Evolutionary conservation across 64 coral and sea anemone species (phyloP).

Genomic region (Porites lutea): DNA sequence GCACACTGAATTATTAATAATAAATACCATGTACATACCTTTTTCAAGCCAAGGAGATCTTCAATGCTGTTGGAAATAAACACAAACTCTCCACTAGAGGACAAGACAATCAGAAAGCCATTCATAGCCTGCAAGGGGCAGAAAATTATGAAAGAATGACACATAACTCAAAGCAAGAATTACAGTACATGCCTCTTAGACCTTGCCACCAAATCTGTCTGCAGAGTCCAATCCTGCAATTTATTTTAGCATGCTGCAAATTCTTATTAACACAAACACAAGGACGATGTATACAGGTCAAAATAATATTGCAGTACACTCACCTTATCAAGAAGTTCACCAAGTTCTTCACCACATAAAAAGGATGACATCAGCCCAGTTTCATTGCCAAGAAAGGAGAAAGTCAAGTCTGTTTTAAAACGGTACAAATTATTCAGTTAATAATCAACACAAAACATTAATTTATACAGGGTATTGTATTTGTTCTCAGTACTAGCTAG

Average conservation of each 20-base stretch:
- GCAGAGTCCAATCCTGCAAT: too few relatives aligned
- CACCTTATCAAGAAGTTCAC: conserved; percentile 85
- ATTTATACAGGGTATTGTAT: too few relatives aligned
- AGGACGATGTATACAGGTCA: background rate
- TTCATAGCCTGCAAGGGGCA: conserved; percentile 67
- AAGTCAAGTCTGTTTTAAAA: conserved; percentile 76
- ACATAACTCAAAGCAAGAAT: too few relatives aligned
- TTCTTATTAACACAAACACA: too few relatives aligned
- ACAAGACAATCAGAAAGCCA: conserved; percentile 86
- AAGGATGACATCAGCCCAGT: conserved; percentile 74
- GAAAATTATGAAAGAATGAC: background rate
- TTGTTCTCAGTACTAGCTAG: too few relatives aligned
- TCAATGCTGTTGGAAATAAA: conserved; percentile 78
- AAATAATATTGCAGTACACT: background rate
- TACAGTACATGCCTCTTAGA: too few relatives aligned
- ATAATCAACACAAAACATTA: background rate
- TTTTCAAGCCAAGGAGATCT: conserved; percentile 65
- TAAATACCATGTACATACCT: conserved; percentile 28
- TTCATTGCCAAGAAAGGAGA: conserved; percentile 80
- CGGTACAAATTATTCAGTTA: background rate
- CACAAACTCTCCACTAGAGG: conserved; percentile 65
- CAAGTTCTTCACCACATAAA: conserved; percentile 83
- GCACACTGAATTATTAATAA: too few relatives aligned
- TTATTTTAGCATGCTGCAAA: too few relatives aligned
- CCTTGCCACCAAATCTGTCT: background rate